Conservation (phyloP, 2,797 vertebrate genomes). For the Todus mexicanus region DNA sequence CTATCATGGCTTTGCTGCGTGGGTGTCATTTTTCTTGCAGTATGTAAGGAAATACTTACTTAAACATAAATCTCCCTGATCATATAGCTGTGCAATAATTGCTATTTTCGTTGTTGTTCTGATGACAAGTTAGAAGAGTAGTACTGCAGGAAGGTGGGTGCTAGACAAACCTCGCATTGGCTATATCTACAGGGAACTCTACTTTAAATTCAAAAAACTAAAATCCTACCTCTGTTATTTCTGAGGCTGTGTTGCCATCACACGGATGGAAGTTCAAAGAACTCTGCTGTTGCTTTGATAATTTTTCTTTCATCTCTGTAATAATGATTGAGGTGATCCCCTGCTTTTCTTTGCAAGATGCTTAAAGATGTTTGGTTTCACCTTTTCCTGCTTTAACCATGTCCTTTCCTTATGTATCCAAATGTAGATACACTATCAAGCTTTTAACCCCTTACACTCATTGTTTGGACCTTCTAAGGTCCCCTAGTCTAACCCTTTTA, state of each 20-base stretch:
- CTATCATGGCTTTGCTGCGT: background rate
- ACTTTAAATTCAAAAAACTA: background rate
- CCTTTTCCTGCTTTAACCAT: background rate
- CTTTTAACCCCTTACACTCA: background rate
- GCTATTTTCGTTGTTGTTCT: background rate
- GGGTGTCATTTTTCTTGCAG: background rate
- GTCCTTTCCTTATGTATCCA: background rate
- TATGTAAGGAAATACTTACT: background rate
- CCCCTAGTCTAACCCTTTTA: background rate
- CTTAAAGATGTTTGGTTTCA: background rate
- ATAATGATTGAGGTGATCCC: background rate
- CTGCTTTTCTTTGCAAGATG: background rate
- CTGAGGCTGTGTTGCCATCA: background rate
- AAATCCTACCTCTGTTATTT: background rate
- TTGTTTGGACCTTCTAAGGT: background rate
- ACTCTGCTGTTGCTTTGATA: background rate
- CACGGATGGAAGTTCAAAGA: background rate
- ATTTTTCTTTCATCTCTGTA: background rate
- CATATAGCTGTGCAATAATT: background rate
- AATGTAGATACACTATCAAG: background rate
- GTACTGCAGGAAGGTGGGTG: background rate
- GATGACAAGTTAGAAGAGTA: background rate
- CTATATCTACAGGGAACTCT: background rate
- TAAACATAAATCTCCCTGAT: background rate
- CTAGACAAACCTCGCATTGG: fast-evolving